phyloP scores from a whole-genome alignment of 2,113 vertebrate species.

The Lepisosteus oculatus region DNA sequence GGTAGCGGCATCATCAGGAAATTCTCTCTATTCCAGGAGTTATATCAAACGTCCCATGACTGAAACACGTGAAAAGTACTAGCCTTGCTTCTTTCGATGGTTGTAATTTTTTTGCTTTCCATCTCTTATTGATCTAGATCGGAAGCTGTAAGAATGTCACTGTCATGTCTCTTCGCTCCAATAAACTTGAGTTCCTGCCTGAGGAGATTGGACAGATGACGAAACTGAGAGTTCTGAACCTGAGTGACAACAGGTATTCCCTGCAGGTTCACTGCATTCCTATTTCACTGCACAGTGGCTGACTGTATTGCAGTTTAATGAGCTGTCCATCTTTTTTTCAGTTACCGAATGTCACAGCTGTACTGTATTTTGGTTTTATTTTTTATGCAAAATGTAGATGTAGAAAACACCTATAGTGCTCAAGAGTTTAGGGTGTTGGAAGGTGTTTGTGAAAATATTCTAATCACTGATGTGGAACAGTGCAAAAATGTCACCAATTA shows the following conservation, averaged over 20 bases:
- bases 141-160: conserved; percentile 97
- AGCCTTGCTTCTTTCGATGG: not conserved
- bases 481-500: no score
- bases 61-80: not conserved
- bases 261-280: not conserved
- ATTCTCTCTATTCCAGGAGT: not conserved
- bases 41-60: not conserved
- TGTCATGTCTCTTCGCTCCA: conserved; percentile 95
- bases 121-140: conserved; percentile 65
- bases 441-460: no score
- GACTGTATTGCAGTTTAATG: no score
- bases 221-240: conserved; percentile 91
- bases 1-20: not conserved
- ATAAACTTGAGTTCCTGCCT: conserved; percentile 95
- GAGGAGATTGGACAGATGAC: conserved; percentile 99
- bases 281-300: not conserved
- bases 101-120: conserved; percentile 22
- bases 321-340: no score
- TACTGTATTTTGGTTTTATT: no score
- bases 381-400: no score
- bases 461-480: no score
- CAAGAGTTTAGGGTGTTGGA: no score
- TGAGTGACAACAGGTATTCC: conserved; percentile 94
- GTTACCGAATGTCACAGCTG: no score
- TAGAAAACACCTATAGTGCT: no score